Evolutionary conservation across 2,797 vertebrate species (phyloP).

Genomic region (Labroides dimidiatus): DNA sequence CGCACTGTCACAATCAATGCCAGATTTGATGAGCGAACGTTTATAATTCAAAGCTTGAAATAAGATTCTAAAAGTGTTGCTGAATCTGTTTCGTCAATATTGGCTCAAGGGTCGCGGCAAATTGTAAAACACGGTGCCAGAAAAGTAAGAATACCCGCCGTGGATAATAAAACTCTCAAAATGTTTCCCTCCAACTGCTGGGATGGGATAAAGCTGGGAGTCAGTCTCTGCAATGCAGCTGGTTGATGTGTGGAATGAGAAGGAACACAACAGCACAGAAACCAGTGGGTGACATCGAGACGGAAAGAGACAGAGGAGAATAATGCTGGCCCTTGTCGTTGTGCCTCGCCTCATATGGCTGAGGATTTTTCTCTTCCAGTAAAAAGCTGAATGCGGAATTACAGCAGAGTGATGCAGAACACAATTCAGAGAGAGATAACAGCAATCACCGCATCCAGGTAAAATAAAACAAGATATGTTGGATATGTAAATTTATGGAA

Average conservation of each 20-base stretch:
- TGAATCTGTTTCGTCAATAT: slow-evolving; percentile 41
- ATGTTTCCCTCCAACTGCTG: slow-evolving; percentile 35
- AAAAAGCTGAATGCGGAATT: slow-evolving; percentile 30
- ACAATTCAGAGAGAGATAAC: slow-evolving; percentile 6
- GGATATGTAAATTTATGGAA: slow-evolving; percentile 67
- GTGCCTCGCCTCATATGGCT: slow-evolving; percentile 34
- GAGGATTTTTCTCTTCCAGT: slow-evolving; percentile 19
- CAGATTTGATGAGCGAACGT: slow-evolving; percentile 57
- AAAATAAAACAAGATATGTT: slow-evolving; percentile 28
- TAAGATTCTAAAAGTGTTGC: slow-evolving; percentile 62
- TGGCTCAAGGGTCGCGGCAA: slow-evolving; percentile 6
- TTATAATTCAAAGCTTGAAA: slow-evolving; percentile 54
- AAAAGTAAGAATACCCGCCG: slow-evolving; percentile 31
- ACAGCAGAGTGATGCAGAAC: slow-evolving; percentile 30
- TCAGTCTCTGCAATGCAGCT: slow-evolving; percentile 62
- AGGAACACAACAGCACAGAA: slow-evolving; percentile 50
- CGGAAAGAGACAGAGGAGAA: slow-evolving; percentile 54
- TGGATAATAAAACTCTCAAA: slow-evolving; percentile 53
- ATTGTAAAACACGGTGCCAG: slow-evolving; percentile 32
- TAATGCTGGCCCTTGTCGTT: slow-evolving; percentile 37
- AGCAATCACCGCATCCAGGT: slow-evolving; percentile 17
- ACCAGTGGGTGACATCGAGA: slow-evolving; percentile 67
- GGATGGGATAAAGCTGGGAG: slow-evolving; percentile 53
- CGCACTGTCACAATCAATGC: slow-evolving; percentile 59
- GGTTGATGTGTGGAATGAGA: slow-evolving; percentile 45